A percentile compares a stretch with the other conserved stretches of the same genome.
Conservation (phyloP, 1,140 invertebrate species). For the Hycleus cichorii region DNA sequence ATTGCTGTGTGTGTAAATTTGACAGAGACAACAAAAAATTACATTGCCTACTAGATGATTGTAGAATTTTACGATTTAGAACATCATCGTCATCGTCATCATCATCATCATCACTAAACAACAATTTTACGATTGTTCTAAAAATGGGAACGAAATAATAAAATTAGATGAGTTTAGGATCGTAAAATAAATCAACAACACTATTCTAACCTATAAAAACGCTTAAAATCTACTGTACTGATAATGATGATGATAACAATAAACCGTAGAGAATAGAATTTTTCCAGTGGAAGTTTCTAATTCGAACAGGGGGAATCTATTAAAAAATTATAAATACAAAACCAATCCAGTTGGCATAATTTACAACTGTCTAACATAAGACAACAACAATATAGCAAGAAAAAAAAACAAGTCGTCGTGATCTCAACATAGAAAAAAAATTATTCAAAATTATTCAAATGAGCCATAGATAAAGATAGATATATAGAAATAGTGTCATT, state of each 20-base stretch:
- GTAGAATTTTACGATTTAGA: too few relatives aligned
- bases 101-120: too few relatives aligned
- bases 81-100: too few relatives aligned
- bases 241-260: too few relatives aligned
- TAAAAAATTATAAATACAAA: slow-evolving; percentile 16
- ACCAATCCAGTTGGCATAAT: slow-evolving; percentile 17
- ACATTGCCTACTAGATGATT: too few relatives aligned
- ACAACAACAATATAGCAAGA: slow-evolving; percentile 4
- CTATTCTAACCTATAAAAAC: not conserved
- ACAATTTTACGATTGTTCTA: slow-evolving; percentile 7
- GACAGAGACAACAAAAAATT: too few relatives aligned
- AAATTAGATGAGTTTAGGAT: slow-evolving; percentile 1
- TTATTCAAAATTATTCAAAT: slow-evolving; percentile 38
- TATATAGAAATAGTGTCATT: slow-evolving; percentile 3
- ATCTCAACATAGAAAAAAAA: slow-evolving; percentile 24
- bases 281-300: too few relatives aligned
- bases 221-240: too few relatives aligned
- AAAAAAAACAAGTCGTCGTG: too few relatives aligned
- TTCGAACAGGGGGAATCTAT: slow-evolving; percentile 4
- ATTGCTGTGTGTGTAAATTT: too few relatives aligned
- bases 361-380: slow-evolving; percentile 16
- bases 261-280: too few relatives aligned
- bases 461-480: slow-evolving; percentile 20
- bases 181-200: slow-evolving; percentile 15
- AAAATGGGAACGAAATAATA: slow-evolving; percentile 7